phyloP scores from a whole-genome alignment of 2,113 vertebrate species.

The Vulpes ferrilata region DNA sequence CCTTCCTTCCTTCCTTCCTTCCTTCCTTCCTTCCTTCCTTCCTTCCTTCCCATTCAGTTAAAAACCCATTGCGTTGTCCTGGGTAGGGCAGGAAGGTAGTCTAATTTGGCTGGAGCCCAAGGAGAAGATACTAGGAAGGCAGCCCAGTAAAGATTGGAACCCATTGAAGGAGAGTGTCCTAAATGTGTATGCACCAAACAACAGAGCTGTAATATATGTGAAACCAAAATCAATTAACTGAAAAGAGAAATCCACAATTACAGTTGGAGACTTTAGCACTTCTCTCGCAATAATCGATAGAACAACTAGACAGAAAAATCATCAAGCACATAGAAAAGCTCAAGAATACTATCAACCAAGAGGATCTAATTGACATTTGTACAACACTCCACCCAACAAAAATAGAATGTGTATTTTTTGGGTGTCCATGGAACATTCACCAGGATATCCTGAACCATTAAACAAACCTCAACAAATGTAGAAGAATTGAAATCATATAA shows the following conservation, averaged over 20 bases:
- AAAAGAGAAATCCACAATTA: slow-evolving; percentile 14
- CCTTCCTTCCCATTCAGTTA: neutral
- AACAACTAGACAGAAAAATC: slow-evolving; percentile 4
- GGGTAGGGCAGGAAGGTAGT: neutral
- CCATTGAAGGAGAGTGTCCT: neutral
- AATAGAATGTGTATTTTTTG: slow-evolving; percentile 24
- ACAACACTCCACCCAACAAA: neutral
- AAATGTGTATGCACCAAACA: neutral
- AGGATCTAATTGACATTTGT: neutral
- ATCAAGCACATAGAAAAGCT: neutral
- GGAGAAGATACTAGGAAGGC: neutral
- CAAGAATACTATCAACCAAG: neutral
- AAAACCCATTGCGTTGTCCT: neutral
- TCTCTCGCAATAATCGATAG: neutral
- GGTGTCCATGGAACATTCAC: neutral
- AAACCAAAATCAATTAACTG: neutral
- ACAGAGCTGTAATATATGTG: neutral
- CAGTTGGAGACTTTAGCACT: neutral
- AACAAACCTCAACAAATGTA: neutral
- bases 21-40: neutral
- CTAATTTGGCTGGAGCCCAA: neutral
- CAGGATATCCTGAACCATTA: neutral
- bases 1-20: neutral
- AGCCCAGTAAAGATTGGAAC: neutral
- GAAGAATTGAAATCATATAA: neutral